Base-by-base conservation (phyloP, 2,888 invertebrate genomes). In the Campoplex capitator region DNA sequence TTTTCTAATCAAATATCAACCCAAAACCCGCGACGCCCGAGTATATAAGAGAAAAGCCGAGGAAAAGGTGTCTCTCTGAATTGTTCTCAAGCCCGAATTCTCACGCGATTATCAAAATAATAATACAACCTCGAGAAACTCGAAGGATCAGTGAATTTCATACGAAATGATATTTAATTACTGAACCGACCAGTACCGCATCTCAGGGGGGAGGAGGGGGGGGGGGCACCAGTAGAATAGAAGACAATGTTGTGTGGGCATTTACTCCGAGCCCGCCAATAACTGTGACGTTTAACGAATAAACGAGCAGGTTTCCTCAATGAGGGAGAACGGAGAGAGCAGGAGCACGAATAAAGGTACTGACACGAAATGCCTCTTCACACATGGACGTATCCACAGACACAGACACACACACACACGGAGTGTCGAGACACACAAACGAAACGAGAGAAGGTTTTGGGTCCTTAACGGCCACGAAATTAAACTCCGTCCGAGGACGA, bases 401-500 rank as follows among this genome's bases (percentile, higher is more conserved):
- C 11, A 0, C 23, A 38, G 6, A 58, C 16, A 32, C 13, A 32
- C 16, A 62, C 32, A 0, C 13, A 38, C 38, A 38, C 16, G 32
- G 32, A 3, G 32, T 32, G 42, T 18, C 54, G 35, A 78, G 28
- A 78, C 54, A 56, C 56, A 73, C 70, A 80, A 58, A 82, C 45
- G 38, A 67, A 80, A 81, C 56, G 62, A 86, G 71, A 54, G 68
- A 62, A 80, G 85, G 67, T 81, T 73, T 68, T 58, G 84, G 80
- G 83, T 88, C 86, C 85, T 88, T 88, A 89, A 89, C 89, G 80
- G 88, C 84, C 87, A 89, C 91, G 90, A 90, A 91, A 92, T 91
- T 90, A 91, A 90, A 91, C 90, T 90, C 89, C 90, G 90, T 89
- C 89, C 85, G 89, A 89, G 89, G 88, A 80, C 91, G 90, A 92